Conservation (phyloP, 2,888 invertebrate species). For the Galeruca laticollis region DNA sequence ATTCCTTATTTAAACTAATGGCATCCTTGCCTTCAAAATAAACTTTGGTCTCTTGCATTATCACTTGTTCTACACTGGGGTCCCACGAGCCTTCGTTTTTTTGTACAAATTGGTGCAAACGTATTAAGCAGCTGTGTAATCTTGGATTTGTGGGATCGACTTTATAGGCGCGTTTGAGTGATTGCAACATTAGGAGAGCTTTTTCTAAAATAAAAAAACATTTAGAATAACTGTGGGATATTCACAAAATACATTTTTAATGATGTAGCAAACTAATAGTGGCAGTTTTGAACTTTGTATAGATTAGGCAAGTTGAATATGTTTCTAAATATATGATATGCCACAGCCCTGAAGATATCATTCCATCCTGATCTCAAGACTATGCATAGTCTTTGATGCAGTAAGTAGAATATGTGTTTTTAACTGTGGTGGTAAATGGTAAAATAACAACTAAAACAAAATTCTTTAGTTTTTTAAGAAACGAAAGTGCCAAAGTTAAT, state of each 20-base stretch:
- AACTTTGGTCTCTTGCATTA: conserved; percentile 68
- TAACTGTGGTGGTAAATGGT: too few relatives aligned
- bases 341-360: too few relatives aligned
- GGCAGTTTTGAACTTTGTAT: too few relatives aligned
- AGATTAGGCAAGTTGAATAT: too few relatives aligned
- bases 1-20: conserved; percentile 77
- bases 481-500: too few relatives aligned
- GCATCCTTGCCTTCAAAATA: conserved; percentile 73
- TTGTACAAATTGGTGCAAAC: conserved; percentile 75
- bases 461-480: too few relatives aligned
- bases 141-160: conserved; percentile 82
- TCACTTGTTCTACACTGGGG: conserved; percentile 69
- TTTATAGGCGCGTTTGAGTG: conserved; percentile 88
- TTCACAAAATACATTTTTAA: too few relatives aligned
- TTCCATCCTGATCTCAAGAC: too few relatives aligned
- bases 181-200: conserved; percentile 94
- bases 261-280: too few relatives aligned
- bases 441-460: too few relatives aligned
- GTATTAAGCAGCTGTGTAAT: conserved; percentile 88
- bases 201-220: conserved; percentile 73
- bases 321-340: too few relatives aligned
- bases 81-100: conserved; percentile 66
- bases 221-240: not conserved
- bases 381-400: too few relatives aligned
- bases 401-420: not conserved